phyloP scores from a whole-genome alignment of 2,797 vertebrate genomes.

The Glossophaga mutica region DNA sequence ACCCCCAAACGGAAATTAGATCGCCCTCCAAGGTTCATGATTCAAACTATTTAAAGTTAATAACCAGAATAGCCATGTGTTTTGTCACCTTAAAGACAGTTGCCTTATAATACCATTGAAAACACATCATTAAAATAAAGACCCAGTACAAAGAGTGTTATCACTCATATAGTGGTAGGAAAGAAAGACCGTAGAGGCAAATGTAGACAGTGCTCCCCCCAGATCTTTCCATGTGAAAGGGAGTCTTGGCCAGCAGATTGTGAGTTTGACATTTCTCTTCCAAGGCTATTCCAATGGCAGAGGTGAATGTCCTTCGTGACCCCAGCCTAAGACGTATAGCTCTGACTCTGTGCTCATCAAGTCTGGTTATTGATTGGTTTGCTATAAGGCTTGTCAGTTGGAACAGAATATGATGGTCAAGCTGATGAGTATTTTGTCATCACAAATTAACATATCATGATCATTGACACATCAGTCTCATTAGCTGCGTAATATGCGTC shows the following conservation, averaged over 20 bases:
- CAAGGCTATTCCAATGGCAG: neutral
- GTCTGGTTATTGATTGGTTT: neutral
- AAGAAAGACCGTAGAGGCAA: neutral
- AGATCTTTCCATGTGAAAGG: neutral
- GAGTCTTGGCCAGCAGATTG: neutral
- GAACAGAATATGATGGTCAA: neutral
- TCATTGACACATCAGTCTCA: neutral
- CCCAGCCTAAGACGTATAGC: neutral
- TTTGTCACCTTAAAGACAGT: neutral
- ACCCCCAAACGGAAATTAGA: neutral
- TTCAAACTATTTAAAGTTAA: neutral
- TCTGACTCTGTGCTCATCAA: neutral
- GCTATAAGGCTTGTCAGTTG: neutral
- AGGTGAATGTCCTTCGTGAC: neutral
- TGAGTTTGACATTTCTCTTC: neutral
- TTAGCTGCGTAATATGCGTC: neutral
- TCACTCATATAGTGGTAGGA: neutral
- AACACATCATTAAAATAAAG: neutral
- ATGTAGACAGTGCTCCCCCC: neutral
- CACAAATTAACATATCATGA: neutral
- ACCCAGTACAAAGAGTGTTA: neutral
- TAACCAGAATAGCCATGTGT: neutral
- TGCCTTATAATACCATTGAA: neutral
- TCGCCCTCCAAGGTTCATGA: neutral
- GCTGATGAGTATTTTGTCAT: neutral